Base-by-base conservation (phyloP, 2,797 vertebrate genomes). In the Hippoglossus hippoglossus region DNA sequence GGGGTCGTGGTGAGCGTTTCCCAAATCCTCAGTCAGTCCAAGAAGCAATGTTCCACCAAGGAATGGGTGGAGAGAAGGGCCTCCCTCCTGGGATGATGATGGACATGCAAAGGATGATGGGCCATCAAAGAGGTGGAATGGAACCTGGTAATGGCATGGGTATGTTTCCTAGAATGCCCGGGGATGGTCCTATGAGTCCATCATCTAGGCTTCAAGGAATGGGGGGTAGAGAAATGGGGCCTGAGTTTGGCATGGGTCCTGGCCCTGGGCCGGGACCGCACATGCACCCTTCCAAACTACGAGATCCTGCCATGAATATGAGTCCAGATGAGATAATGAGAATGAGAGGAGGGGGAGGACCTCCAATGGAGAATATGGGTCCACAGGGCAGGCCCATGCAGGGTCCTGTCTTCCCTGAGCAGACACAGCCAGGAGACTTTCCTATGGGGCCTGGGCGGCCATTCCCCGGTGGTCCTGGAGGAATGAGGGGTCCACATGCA, bases 41-140 rank as follows among this genome's bases (percentile, higher is more conserved):
- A 4, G 98, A 99, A 73, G 98, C 98, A 65, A 95, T 99, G 91
- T 99, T 99, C 71, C 97, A 98, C 82, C 97, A 98, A 86, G 96
- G 98, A 64, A 95, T 99, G 94, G 94, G 94, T 19, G 97, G 98
- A 85, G 98, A 99, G 53, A 98, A 98, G 92, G 97, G 96, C 85
- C 91, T 99, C 3, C 96, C 98, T 67, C 96, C 96, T 3, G 96
- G 96, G 52, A 96, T 99, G 92, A 96, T 96, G 93, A 96, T 99
- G 94, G 98, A 99, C 72, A 96, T 99, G 92, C 97, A 95, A 84
- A 94, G 98, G 89, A 96, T 98, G 96, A 96, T 99, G 90, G 94
- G 96, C 25, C 94, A 95, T 73, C 98, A 99, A 92, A 96, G 97
- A 92, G 93, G 95, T 77, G 92, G 95, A 77, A 95, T 98, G 95